Evolutionary conservation across 2,113 vertebrate genomes (phyloP).

Genomic region (Dinomys branickii): DNA sequence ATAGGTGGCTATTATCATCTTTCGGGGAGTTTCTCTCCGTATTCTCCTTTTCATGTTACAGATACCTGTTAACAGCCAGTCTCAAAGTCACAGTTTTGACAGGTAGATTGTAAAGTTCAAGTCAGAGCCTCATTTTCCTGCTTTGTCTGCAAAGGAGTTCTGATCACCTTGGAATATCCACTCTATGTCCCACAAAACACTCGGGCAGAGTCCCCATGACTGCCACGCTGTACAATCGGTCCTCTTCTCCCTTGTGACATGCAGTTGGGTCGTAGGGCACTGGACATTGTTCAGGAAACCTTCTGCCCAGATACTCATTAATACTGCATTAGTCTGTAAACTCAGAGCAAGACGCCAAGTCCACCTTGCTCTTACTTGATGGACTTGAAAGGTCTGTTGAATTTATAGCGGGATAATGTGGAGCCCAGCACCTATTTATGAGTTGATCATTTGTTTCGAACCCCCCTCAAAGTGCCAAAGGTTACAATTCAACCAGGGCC

Average conservation of each 20-base stretch:
- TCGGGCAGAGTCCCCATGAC: background rate
- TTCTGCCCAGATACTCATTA: conserved; percentile 87
- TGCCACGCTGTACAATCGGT: background rate
- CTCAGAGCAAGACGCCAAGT: conserved; percentile 79
- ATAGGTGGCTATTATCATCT: background rate
- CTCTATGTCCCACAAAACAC: conserved; percentile 3
- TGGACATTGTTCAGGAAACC: conserved; percentile 75
- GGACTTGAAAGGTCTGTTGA: conserved; percentile 88
- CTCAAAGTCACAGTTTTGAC: conserved; percentile 62
- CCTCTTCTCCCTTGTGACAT: background rate
- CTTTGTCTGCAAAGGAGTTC: background rate
- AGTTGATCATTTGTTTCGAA: conserved; percentile 90
- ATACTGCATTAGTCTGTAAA: conserved; percentile 86
- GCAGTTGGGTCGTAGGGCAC: conserved; percentile 63
- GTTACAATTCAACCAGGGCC: conserved; percentile 87
- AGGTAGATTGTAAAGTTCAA: conserved; percentile 26
- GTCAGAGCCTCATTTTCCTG: background rate
- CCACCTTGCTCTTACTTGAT: conserved; percentile 86
- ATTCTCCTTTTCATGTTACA: conserved; percentile 31
- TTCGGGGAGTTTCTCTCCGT: background rate
- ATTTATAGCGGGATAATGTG: conserved; percentile 90
- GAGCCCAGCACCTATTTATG: conserved; percentile 90
- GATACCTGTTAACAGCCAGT: conserved; percentile 10
- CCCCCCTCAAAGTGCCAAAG: conserved; percentile 87
- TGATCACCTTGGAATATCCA: conserved; percentile 24